Base-by-base conservation (phyloP, 2,113 vertebrate species). In the Phycodurus eques region DNA sequence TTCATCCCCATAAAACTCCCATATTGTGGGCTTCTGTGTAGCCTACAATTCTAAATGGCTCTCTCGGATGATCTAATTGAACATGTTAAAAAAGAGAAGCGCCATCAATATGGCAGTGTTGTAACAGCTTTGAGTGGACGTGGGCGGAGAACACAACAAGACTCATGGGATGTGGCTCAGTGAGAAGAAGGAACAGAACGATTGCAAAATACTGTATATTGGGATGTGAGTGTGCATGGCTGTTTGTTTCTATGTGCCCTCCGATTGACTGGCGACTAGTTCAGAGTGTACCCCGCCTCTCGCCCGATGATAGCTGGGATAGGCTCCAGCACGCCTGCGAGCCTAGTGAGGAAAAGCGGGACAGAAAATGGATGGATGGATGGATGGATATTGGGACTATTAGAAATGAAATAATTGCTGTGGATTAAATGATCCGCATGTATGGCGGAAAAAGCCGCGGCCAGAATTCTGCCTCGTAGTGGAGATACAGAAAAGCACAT, bases 71-170 rank as follows among this genome's bases (percentile, higher is more conserved):
- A 77, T 68, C 76, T 76, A 10, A 54, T 70, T 76, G 71, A 42
- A 76, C 49, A 68, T 75, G 78, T 88, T 74, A 17, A 78, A 68
- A 70, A 39, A 39, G 42, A 68, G 33, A 71, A 43, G 67, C 60
- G 61, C 63, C 83, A 77, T 76, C 66, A 67, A 73, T 67, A 59
- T 67, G 70, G 77, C 73, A 80, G 66, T 35, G 10, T 46, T 54
- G 62, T 62, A 66, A 39, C 53, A 68, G 53, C 42, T 74, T 68
- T 82, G 68, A 83, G 73, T 76, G 56, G 70, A 75, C 49, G 35
- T 65, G 71, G 68, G 72, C 5, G 13, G 47, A 53, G 51, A 74
- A 72, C 67, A 49, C 60, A 46, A 60, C 65, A 35, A 6, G 65
- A 63, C 53, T 67, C 47, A 56, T 47, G 59, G 63, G 59, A 70